phyloP scores from a whole-genome alignment of 2,113 vertebrate species.

The Urocitellus parryii region DNA sequence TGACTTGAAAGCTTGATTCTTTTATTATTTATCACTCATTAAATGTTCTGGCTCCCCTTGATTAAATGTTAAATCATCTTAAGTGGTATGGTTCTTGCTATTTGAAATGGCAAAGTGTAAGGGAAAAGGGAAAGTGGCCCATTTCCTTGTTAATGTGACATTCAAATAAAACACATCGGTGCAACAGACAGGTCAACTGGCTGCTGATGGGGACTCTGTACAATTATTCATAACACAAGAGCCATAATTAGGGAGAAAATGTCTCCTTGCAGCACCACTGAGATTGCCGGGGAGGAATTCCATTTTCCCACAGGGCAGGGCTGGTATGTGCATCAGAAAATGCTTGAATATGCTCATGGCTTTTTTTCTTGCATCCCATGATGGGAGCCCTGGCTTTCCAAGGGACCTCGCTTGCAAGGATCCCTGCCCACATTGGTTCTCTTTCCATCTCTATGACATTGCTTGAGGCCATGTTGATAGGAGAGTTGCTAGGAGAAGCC shows the following conservation, averaged over 20 bases:
- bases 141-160: conserved; percentile 79
- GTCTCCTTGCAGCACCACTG: conserved; percentile 25
- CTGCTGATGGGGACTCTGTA: conserved; percentile 44
- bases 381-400: neutral
- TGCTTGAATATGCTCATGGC: neutral
- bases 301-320: neutral
- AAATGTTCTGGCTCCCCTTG: conserved; percentile 74
- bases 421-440: neutral
- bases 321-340: neutral
- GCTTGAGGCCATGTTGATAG: neutral
- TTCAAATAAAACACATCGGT: conserved; percentile 66
- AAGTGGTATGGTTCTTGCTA: conserved; percentile 71
- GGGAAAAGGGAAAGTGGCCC: conserved; percentile 65
- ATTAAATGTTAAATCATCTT: conserved; percentile 83
- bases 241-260: conserved; percentile 67
- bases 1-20: conserved; percentile 64
- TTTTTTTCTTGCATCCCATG: neutral
- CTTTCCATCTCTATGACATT: neutral
- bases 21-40: conserved; percentile 81
- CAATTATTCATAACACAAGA: conserved; percentile 72
- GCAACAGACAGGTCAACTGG: conserved; percentile 73
- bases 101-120: conserved; percentile 78
- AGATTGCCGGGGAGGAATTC: conserved; percentile 1
- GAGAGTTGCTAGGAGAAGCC: neutral
- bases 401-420: neutral